phyloP scores from a whole-genome alignment of 92 coral and sea anemone genomes.

The Virgularia gustaviana region DNA sequence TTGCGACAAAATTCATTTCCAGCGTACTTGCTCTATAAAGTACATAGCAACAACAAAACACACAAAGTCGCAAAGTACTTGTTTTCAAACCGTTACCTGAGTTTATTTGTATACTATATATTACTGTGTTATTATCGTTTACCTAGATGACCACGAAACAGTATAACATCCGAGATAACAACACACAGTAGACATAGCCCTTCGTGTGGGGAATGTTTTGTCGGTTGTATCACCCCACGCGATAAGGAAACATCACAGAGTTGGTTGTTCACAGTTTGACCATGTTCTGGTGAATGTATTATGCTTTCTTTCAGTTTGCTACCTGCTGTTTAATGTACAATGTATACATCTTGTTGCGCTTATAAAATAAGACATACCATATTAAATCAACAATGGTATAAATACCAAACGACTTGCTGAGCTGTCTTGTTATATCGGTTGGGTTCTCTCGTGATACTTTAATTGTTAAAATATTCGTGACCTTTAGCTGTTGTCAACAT shows the following conservation, averaged over 20 bases:
- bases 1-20: no score
- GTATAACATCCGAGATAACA: no score
- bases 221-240: not conserved
- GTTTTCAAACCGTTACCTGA: no score
- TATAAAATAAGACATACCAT: slow-evolving; percentile 1
- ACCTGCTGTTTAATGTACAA: slow-evolving; percentile 38
- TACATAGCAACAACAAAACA: no score
- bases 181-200: not conserved
- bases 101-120: no score
- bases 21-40: no score
- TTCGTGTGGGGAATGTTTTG: not conserved
- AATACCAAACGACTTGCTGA: slow-evolving; percentile 1
- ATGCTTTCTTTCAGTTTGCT: not conserved
- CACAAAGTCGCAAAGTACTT: no score
- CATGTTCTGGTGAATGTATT: slow-evolving; percentile 1
- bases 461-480: not conserved
- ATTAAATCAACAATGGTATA: not conserved
- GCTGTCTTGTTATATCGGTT: slow-evolving; percentile 3
- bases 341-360: slow-evolving; percentile 27
- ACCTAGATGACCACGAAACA: no score
- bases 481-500: slow-evolving; percentile 19
- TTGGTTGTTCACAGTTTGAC: slow-evolving; percentile 20
- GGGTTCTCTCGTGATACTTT: slow-evolving; percentile 8
- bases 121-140: no score
- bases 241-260: not conserved